Conservation (phyloP, 1,140 invertebrate genomes). For the Thaumetopoea pityocampa region DNA sequence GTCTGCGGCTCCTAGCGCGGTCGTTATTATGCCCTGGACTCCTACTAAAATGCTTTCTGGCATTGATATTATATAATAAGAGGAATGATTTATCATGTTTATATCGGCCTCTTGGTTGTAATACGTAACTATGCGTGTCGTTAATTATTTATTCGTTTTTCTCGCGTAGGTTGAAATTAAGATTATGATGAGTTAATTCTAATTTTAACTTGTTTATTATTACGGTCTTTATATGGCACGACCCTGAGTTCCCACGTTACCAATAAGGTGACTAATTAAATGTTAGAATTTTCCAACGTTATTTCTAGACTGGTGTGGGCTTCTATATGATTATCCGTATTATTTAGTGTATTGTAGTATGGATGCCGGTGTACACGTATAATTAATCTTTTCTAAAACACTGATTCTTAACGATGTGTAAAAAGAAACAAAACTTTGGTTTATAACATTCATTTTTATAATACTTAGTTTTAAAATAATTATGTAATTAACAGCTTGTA, state of each 20-base stretch:
- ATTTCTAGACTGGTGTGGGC: slow-evolving; percentile 50
- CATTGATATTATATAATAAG: no score
- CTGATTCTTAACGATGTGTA: no score
- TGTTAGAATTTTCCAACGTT: slow-evolving; percentile 62
- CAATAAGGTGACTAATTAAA: slow-evolving; percentile 63
- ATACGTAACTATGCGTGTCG: slow-evolving; percentile 6
- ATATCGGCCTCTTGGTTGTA: slow-evolving; percentile 3
- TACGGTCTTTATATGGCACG: slow-evolving; percentile 54
- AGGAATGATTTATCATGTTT: no score
- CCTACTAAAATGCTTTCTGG: no score
- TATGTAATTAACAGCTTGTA: no score
- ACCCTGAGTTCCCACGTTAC: slow-evolving; percentile 55
- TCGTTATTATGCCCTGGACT: no score
- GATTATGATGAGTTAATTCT: slow-evolving; percentile 60
- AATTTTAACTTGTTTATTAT: slow-evolving; percentile 64
- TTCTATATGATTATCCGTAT: slow-evolving; percentile 35
- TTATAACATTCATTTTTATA: no score
- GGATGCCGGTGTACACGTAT: background rate
- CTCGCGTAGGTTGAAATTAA: slow-evolving; percentile 54
- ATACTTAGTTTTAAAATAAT: no score
- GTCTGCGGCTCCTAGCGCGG: no score
- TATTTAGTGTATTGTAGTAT: slow-evolving; percentile 39
- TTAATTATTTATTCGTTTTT: slow-evolving; percentile 52
- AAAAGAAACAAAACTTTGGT: no score
- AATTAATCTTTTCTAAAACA: no score